Conservation (phyloP, 2,113 vertebrate species). For the Otocyon megalotis region DNA sequence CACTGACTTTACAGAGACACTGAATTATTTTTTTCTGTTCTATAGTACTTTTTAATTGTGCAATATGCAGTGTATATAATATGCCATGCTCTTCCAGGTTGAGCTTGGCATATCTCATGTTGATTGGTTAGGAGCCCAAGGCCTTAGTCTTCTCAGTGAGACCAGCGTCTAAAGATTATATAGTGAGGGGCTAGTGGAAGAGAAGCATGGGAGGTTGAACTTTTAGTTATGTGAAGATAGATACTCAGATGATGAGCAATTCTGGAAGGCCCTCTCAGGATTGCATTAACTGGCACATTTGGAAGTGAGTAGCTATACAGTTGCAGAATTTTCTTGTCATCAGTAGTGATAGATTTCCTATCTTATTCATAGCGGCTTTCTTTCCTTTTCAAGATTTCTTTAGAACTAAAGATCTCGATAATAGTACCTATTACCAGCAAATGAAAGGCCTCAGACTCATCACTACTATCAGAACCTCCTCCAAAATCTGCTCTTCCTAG, state of each 20-base stretch:
- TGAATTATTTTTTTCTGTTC: neutral
- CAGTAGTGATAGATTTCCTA: neutral
- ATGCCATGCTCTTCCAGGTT: neutral
- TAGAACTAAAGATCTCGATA: neutral
- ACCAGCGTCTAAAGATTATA: neutral
- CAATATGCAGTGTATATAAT: rapidly evolving
- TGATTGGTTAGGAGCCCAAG: neutral
- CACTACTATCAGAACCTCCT: neutral
- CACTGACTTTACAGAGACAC: neutral
- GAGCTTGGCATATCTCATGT: neutral
- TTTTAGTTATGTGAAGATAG: neutral
- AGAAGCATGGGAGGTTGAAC: neutral
- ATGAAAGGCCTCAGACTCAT: neutral
- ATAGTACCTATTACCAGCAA: neutral
- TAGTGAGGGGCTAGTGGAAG: neutral
- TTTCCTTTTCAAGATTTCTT: conserved; percentile 48
- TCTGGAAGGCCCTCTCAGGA: neutral
- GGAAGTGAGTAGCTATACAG: neutral
- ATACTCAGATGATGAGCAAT: neutral
- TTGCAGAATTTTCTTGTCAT: conserved; percentile 28
- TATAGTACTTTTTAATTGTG: neutral
- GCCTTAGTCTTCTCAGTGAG: neutral
- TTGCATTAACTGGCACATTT: neutral
- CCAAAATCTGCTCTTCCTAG: neutral
- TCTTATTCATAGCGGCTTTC: neutral